These are phyloP conservation scores for Marmota flaviventris DNA, from an alignment of 2,113 vertebrate species.

Conservation along the genomic window DNA sequence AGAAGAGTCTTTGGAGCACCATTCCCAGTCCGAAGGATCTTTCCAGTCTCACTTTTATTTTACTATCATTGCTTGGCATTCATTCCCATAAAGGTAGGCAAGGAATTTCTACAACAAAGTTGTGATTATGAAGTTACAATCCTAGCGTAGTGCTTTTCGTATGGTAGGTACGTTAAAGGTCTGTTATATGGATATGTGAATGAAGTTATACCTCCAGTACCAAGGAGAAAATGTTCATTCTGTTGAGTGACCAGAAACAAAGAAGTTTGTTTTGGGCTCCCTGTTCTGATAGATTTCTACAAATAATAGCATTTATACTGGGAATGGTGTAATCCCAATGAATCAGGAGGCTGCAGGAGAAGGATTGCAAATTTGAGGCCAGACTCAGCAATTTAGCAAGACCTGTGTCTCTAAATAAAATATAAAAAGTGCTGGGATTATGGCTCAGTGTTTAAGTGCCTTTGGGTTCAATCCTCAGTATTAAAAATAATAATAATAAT, in stretches of 20 bases:
- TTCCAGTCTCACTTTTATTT: not conserved
- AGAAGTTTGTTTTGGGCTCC: slow-evolving; percentile 16
- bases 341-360: too few relatives aligned
- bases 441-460: too few relatives aligned
- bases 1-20: not conserved
- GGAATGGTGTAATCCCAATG: too few relatives aligned
- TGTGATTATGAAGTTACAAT: slow-evolving; percentile 53
- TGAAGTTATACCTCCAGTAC: not conserved
- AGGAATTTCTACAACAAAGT: slow-evolving; percentile 22
- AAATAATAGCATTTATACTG: not conserved
- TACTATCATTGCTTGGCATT: not conserved
- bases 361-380: too few relatives aligned
- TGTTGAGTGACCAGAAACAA: not conserved
- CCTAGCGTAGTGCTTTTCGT: not conserved
- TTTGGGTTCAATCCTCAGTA: too few relatives aligned
- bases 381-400: too few relatives aligned
- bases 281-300: slow-evolving; percentile 17
- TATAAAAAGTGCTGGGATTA: too few relatives aligned
- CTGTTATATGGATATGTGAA: not conserved
- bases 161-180: not conserved
- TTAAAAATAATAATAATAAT: too few relatives aligned
- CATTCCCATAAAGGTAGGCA: slow-evolving; percentile 26
- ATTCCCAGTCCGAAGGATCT: not conserved
- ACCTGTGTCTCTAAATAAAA: too few relatives aligned
- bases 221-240: slow-evolving; percentile 18